These are phyloP conservation scores for Asobara japonica DNA, from an alignment of 1,140 invertebrate genomes.

Conservation along the genomic window DNA sequence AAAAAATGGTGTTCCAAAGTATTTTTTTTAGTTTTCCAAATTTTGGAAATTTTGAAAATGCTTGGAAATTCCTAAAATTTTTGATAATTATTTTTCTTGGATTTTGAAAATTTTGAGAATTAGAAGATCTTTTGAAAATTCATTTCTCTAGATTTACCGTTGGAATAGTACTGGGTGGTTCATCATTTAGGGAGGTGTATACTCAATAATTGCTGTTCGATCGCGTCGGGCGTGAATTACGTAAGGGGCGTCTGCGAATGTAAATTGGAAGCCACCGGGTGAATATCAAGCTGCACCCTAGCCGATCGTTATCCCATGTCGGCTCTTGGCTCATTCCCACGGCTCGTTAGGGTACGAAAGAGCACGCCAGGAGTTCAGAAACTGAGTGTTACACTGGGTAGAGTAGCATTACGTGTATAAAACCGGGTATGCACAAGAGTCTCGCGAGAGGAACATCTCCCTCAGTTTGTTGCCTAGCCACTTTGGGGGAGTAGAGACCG, in stretches of 20 bases:
- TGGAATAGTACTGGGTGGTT: neutral
- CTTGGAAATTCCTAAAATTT: too few relatives aligned
- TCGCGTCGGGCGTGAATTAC: slow-evolving; percentile 21
- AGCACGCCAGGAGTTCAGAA: slow-evolving; percentile 13
- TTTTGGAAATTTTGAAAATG: too few relatives aligned
- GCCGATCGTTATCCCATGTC: slow-evolving; percentile 25
- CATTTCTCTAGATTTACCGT: too few relatives aligned
- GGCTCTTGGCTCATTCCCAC: slow-evolving; percentile 25
- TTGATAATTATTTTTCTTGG: too few relatives aligned
- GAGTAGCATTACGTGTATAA: slow-evolving; percentile 9
- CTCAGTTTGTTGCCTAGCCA: neutral
- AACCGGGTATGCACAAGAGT: neutral
- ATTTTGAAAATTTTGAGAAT: too few relatives aligned
- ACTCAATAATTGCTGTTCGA: slow-evolving; percentile 18
- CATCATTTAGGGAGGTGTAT: neutral
- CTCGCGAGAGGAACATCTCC: neutral
- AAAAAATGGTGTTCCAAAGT: too few relatives aligned
- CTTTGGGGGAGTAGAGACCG: slow-evolving; percentile 1
- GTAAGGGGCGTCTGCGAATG: slow-evolving; percentile 34
- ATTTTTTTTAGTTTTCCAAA: too few relatives aligned
- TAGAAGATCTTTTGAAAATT: neutral
- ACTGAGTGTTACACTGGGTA: neutral
- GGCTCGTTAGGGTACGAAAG: slow-evolving; percentile 28
- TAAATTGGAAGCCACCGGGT: slow-evolving; percentile 31
- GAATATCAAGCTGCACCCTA: slow-evolving; percentile 22